Base-by-base conservation (phyloP, 1,140 invertebrate species). In the Trypoxylus dichotomus region DNA sequence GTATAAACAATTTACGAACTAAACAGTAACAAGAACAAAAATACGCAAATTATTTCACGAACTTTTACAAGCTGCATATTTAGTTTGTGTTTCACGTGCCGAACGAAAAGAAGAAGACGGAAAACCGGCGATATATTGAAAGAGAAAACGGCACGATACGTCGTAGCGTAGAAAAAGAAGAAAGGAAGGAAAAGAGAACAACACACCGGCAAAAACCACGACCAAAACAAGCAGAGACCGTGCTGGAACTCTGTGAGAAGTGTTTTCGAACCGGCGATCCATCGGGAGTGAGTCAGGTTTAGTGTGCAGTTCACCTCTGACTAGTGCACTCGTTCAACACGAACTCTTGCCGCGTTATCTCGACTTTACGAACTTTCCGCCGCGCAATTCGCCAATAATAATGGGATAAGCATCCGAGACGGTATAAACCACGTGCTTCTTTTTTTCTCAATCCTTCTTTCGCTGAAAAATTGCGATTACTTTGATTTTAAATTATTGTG, bases 321-420 rank as follows among this genome's bases (percentile, higher is more conserved):
- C 43, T 13, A 47, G 43, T 47, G 43, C 43, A 47, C 43, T 47
- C 43, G 13, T 47, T 42, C 41, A 42, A 42, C 13, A 47, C 43
- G n/a, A 19, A 47, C 43, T 11, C 15, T 47, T 13, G 11, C 43
- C 13, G 11, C n/a, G 43, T 75, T 41, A 13, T 75, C 42, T 63
- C 24, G 8, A 63, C 13, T 13, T 13, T 27, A 63, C 10, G 60
- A 3, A 24, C 10, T 27, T 19, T 21, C 6, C 60, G 60, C 60
- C 6, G 6, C 54, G 6, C n/a, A n/a, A 58, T 58, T 58, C 54
- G 54, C n/a, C 3, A 8, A 13, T 8, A 74, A 78, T 60, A 25
- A 82, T 83, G 82, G 82, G 82, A 77, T 83, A 83, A 81, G 74
- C 79, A 37, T 37, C 10, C 10, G 32, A 37, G 32, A 21, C 11